Percentiles rank a stretch among this genome's conserved stretches.
These are phyloP conservation scores for Hydrochoerus hydrochaeris DNA, from an alignment of 2,113 vertebrate species.

Conservation along the genomic window DNA sequence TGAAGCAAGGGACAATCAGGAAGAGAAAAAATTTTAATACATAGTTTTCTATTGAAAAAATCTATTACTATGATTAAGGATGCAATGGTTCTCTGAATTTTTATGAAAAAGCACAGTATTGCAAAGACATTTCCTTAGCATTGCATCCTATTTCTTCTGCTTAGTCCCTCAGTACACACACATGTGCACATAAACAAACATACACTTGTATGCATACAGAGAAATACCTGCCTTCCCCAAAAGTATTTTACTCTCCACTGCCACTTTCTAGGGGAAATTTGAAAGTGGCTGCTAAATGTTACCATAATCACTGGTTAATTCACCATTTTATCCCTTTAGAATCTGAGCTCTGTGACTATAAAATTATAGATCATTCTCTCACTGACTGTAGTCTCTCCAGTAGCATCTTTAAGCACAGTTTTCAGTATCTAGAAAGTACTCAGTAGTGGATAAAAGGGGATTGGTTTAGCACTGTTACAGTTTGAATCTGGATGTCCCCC, in stretches of 20 bases:
- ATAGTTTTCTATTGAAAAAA: constrained; percentile 16
- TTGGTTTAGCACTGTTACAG: neutral
- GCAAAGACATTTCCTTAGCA: constrained; percentile 11
- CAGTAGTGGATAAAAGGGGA: neutral
- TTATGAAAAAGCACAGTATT: constrained; percentile 16
- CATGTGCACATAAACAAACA: neutral
- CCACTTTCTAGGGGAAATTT: neutral
- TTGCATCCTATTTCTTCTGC: neutral
- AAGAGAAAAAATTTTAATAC: neutral
- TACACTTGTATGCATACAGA: neutral
- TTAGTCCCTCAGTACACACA: neutral
- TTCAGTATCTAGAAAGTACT: neutral
- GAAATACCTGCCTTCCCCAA: neutral
- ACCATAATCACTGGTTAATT: neutral
- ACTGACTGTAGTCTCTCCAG: neutral
- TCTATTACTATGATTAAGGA: neutral
- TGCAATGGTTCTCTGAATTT: constrained; percentile 34
- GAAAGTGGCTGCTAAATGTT: neutral
- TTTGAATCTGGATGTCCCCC: no score
- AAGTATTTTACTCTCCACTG: neutral
- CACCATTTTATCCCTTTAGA: neutral
- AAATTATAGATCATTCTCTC: neutral
- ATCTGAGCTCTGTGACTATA: neutral
- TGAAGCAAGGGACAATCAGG: neutral
- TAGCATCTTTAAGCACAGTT: neutral